Evolutionary conservation across 2,797 vertebrate genomes (phyloP).

Genomic region (Cuniculus paca): DNA sequence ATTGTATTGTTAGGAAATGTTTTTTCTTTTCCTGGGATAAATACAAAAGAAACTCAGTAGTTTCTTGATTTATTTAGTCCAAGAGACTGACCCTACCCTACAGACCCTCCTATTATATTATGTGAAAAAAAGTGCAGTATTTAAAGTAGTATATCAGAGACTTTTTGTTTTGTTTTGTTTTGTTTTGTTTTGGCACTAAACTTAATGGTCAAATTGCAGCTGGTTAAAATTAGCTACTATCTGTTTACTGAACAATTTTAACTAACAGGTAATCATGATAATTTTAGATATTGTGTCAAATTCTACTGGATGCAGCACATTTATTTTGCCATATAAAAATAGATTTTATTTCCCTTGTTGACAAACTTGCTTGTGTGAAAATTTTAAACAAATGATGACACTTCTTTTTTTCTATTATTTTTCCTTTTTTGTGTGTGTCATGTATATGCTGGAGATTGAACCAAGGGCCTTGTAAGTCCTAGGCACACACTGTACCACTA

Average conservation of each 20-base stretch:
- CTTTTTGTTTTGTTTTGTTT: neutral
- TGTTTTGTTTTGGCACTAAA: too few species aligned
- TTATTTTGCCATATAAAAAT: neutral
- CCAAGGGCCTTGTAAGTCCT: neutral
- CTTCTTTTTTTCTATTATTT: neutral
- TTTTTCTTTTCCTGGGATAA: neutral
- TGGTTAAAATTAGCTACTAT: neutral
- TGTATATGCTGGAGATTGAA: neutral
- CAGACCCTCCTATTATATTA: neutral
- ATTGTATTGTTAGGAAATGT: constrained; percentile 6
- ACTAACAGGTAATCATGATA: neutral
- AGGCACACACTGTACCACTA: neutral
- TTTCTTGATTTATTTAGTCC: constrained; percentile 30
- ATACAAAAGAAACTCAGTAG: constrained; percentile 18
- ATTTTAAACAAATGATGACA: neutral
- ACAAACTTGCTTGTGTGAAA: neutral
- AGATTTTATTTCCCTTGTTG: neutral
- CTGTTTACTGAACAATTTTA: constrained; percentile 29
- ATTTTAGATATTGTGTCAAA: neutral
- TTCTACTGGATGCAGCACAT: neutral
- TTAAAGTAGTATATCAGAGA: neutral
- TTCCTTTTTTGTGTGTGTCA: neutral
- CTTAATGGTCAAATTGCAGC: neutral
- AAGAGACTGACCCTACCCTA: neutral
- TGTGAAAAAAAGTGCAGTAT: neutral